These are phyloP conservation scores for Pipistrellus pygmaeus DNA, from an alignment of 2,797 vertebrate species.

Conservation along the genomic window DNA sequence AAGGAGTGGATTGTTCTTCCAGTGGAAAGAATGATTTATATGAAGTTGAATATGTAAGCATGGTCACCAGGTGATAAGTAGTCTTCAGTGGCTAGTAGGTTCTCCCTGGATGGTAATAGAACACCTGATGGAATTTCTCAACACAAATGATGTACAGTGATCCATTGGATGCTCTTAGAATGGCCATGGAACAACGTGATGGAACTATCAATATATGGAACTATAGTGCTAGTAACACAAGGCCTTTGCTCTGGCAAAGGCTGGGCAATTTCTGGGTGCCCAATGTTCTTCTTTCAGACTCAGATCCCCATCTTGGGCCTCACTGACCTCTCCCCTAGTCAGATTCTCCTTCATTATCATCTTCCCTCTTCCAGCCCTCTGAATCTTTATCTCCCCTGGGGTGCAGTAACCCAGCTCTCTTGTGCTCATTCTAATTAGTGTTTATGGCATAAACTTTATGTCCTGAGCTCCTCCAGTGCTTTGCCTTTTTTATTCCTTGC, in stretches of 20 bases:
- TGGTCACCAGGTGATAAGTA: background rate
- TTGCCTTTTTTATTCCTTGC: constrained; percentile 63
- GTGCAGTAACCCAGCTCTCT: background rate
- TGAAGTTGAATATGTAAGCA: background rate
- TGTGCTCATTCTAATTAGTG: constrained; percentile 49
- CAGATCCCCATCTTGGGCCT: background rate
- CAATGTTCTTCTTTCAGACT: background rate
- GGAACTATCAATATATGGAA: background rate
- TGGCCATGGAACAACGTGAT: background rate
- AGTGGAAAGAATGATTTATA: background rate
- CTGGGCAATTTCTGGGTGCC: background rate
- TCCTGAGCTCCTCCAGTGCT: constrained; percentile 34
- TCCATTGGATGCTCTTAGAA: background rate
- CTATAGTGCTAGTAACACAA: background rate
- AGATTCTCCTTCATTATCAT: background rate
- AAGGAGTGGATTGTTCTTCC: background rate
- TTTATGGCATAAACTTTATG: constrained; percentile 53
- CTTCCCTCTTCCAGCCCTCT: background rate
- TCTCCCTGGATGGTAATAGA: background rate
- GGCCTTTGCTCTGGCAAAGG: background rate
- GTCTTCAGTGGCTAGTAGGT: background rate
- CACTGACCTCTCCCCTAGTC: background rate
- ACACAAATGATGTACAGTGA: background rate
- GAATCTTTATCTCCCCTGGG: background rate
- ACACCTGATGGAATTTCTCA: background rate